Percentiles rank a stretch among this genome's conserved stretches.
Evolutionary conservation across 2,797 vertebrate genomes (phyloP).

Genomic region (Schizopygopsis pylzovi): DNA sequence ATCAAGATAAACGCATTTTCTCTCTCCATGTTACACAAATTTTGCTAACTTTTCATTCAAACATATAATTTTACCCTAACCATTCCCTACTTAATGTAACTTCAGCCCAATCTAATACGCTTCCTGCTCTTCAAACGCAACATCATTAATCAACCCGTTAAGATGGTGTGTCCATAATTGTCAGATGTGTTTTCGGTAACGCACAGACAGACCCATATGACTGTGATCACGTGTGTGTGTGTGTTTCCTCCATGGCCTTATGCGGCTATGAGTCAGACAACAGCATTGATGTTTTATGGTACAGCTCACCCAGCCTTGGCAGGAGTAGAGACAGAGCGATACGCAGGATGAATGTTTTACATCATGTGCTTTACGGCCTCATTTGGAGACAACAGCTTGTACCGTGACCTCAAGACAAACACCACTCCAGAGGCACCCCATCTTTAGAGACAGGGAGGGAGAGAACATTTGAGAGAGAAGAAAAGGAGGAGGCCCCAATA

Average conservation of each 20-base stretch:
- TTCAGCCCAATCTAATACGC: conserved; percentile 74
- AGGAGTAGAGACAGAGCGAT: conserved; percentile 63
- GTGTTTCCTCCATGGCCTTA: conserved; percentile 70
- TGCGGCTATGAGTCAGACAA: conserved; percentile 70
- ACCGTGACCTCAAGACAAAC: conserved; percentile 64
- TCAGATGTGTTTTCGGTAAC: conserved; percentile 53
- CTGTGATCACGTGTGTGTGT: conserved; percentile 52
- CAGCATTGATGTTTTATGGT: conserved; percentile 69
- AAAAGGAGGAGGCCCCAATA: conserved; percentile 39
- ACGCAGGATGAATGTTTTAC: conserved; percentile 62
- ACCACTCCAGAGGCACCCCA: conserved; percentile 39
- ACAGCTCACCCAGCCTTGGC: conserved; percentile 69
- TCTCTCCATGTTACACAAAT: conserved; percentile 69
- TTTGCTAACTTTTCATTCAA: conserved; percentile 69
- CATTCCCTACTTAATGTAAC: conserved; percentile 68
- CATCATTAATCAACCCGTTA: conserved; percentile 53
- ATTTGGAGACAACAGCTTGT: conserved; percentile 65
- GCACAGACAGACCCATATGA: conserved; percentile 63
- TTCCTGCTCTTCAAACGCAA: conserved; percentile 62
- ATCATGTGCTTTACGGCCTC: conserved; percentile 63
- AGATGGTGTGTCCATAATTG: conserved; percentile 48
- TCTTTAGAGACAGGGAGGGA: conserved; percentile 21
- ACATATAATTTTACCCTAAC: conserved; percentile 75
- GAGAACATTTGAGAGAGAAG: not conserved
- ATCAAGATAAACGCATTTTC: conserved; percentile 71